Conservation (phyloP, 1,140 invertebrate species). For the Heliothis subflexa region DNA sequence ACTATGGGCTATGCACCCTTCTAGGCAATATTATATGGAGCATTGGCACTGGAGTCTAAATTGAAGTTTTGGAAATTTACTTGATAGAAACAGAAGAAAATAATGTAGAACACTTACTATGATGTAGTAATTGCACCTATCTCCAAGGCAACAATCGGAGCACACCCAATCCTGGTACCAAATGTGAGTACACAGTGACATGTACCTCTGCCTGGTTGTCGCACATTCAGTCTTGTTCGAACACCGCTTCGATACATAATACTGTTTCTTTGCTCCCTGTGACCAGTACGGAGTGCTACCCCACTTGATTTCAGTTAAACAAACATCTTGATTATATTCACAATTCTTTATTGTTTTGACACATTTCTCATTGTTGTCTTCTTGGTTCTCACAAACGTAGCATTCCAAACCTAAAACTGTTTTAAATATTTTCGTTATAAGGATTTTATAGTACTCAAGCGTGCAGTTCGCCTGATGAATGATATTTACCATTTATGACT, state of each 20-base stretch:
- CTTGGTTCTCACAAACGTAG: slow-evolving; percentile 97
- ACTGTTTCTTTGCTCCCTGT: slow-evolving; percentile 96
- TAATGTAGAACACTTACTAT: slow-evolving; percentile 91
- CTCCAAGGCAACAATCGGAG: slow-evolving; percentile 98
- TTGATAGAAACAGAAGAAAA: background rate
- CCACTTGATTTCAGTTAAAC: slow-evolving; percentile 96
- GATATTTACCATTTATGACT: slow-evolving; percentile 47
- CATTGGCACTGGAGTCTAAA: too few relatives aligned
- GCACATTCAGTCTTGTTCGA: slow-evolving; percentile 93
- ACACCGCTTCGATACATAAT: slow-evolving; percentile 97
- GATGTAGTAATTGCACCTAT: slow-evolving; percentile 98
- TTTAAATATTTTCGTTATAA: slow-evolving; percentile 52
- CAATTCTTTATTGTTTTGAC: slow-evolving; percentile 96
- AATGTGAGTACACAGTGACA: slow-evolving; percentile 95
- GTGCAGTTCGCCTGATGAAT: background rate
- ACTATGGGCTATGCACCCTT: too few relatives aligned
- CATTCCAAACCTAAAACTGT: slow-evolving; percentile 93
- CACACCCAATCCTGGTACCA: slow-evolving; percentile 99
- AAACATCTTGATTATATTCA: slow-evolving; percentile 94
- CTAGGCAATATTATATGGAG: too few relatives aligned
- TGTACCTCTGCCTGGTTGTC: slow-evolving; percentile 88
- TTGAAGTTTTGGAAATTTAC: too few relatives aligned
- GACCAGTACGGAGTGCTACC: slow-evolving; percentile 98
- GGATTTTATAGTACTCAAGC: background rate
- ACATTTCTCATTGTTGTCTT: slow-evolving; percentile 97